These are phyloP conservation scores for Drosophila albomicans DNA, from an alignment of 1,140 invertebrate genomes.

Conservation along the genomic window DNA sequence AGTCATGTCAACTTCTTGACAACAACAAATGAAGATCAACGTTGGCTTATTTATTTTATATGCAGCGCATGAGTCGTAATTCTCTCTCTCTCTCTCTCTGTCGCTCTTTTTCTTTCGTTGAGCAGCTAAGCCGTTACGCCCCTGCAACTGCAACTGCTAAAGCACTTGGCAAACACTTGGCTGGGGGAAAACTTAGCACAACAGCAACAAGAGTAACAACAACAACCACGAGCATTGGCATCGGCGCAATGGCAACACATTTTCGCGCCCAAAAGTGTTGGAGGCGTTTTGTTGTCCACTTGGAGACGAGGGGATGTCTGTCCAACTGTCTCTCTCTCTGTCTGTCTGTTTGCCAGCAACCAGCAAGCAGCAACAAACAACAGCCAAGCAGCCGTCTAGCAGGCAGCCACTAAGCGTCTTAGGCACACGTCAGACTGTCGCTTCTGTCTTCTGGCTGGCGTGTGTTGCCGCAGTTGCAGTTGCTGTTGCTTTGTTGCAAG, in stretches of 20 bases:
- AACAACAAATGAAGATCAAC: constrained; percentile 82
- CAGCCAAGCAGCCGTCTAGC: constrained; percentile 26
- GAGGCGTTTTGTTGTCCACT: constrained; percentile 82
- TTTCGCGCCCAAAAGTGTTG: constrained; percentile 81
- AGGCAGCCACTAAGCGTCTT: constrained; percentile 77
- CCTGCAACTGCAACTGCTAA: constrained; percentile 45
- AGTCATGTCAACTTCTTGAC: constrained; percentile 76
- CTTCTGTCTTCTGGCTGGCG: constrained; percentile 68
- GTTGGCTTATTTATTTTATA: constrained; percentile 80
- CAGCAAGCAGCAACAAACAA: background rate
- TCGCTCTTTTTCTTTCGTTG: background rate
- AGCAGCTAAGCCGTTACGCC: constrained; percentile 52
- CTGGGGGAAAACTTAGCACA: constrained; percentile 45
- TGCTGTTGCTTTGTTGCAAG: constrained; percentile 47
- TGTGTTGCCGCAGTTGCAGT: constrained; percentile 46
- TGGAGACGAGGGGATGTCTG: constrained; percentile 67
- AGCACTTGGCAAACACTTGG: constrained; percentile 65
- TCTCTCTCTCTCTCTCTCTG: background rate
- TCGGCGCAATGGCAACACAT: constrained; percentile 72
- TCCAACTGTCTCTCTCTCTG: constrained; percentile 23
- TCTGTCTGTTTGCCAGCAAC: constrained; percentile 14
- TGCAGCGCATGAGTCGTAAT: constrained; percentile 58
- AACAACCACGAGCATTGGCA: constrained; percentile 32
- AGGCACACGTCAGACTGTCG: constrained; percentile 80
- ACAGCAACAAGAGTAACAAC: constrained; percentile 19